Conservation (phyloP, 2,888 invertebrate species). For the Andrena camellia region DNA sequence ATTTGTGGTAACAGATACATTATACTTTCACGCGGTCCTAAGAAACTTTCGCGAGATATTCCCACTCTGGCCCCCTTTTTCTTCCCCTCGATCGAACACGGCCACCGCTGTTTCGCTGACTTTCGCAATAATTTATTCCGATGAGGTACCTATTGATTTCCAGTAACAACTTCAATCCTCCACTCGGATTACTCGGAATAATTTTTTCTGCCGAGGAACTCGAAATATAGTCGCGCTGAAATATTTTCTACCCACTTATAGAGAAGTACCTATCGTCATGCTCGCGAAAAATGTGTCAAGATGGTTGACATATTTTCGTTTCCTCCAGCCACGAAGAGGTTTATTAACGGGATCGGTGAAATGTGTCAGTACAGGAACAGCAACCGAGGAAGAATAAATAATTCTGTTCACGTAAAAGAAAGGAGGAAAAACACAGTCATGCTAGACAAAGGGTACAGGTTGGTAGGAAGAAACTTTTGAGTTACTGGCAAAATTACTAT, state of each 20-base stretch:
- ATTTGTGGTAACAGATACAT: constrained; percentile 60
- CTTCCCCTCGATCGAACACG: constrained; percentile 11
- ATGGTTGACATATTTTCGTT: not conserved
- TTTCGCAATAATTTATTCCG: constrained; percentile 42
- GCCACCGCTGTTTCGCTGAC: constrained; percentile 18
- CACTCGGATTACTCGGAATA: constrained; percentile 3
- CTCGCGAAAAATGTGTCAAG: not conserved
- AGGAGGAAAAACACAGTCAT: constrained; percentile 29
- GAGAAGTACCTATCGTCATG: not conserved
- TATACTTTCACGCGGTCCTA: constrained; percentile 51
- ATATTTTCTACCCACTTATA: too few relatives aligned
- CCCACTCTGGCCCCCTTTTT: not conserved
- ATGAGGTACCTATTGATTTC: constrained; percentile 29
- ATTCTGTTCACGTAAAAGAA: constrained; percentile 29
- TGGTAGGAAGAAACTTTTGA: constrained; percentile 38
- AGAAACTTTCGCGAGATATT: constrained; percentile 51
- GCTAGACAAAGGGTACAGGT: constrained; percentile 26
- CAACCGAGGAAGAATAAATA: not conserved
- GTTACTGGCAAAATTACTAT: constrained; percentile 49
- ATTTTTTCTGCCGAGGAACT: not conserved
- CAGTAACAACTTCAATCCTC: constrained; percentile 1
- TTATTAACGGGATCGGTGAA: not conserved
- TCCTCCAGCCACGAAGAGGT: not conserved
- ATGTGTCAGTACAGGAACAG: not conserved
- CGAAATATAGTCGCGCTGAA: too few relatives aligned